These are phyloP conservation scores for Chromis chromis DNA, from an alignment of 2,797 vertebrate genomes.

Conservation along the genomic window DNA sequence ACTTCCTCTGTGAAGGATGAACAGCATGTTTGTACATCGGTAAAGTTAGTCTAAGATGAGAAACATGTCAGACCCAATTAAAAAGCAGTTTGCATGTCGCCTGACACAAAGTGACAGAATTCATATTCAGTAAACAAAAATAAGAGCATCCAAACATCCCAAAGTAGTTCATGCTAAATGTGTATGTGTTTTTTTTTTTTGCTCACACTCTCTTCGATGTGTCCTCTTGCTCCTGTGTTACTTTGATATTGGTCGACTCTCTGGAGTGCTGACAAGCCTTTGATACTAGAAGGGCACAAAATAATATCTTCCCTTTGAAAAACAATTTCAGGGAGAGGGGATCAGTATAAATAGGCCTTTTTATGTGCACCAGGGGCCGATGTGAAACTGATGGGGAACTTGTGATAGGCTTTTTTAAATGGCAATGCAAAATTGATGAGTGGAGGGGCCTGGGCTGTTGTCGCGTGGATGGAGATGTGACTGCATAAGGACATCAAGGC, in stretches of 20 bases:
- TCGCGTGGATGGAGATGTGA: constrained; percentile 83
- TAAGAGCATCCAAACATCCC: constrained; percentile 80
- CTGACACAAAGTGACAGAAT: constrained; percentile 83
- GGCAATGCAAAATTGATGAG: constrained; percentile 88
- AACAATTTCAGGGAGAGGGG: constrained; percentile 85
- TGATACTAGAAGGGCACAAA: constrained; percentile 86
- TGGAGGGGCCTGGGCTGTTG: constrained; percentile 80
- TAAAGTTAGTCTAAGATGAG: constrained; percentile 83
- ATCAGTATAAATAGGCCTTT: constrained; percentile 87
- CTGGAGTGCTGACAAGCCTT: constrained; percentile 80
- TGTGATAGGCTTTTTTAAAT: constrained; percentile 86
- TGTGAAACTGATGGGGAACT: constrained; percentile 84
- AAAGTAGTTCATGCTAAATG: constrained; percentile 81
- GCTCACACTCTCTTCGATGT: constrained; percentile 66
- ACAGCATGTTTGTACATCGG: constrained; percentile 82
- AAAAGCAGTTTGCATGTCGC: constrained; percentile 67
- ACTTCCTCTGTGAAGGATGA: constrained; percentile 80
- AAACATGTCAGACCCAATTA: constrained; percentile 83
- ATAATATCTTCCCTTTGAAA: constrained; percentile 88
- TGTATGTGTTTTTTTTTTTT: constrained; percentile 48
- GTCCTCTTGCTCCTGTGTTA: constrained; percentile 81
- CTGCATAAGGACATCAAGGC: constrained; percentile 87
- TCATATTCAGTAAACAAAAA: constrained; percentile 83
- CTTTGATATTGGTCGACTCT: constrained; percentile 84
- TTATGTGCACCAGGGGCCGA: constrained; percentile 83